Percentiles rank a stretch among this genome's conserved stretches.
Conservation (phyloP, 92 coral and sea anemone genomes). For the Heliopora coerulea region DNA sequence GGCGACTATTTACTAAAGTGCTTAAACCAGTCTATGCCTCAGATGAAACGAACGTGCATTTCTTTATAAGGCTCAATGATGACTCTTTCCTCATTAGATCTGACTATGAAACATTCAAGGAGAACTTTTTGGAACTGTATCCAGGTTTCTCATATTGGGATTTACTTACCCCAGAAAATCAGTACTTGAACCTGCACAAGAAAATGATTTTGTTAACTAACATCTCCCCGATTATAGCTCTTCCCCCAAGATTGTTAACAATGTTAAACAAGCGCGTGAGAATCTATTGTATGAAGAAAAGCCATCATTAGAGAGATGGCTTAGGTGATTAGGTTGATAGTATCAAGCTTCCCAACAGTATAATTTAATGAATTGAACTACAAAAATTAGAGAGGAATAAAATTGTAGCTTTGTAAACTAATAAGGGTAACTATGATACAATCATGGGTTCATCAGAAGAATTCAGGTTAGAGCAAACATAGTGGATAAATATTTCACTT, state of each 20-base stretch:
- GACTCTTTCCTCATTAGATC: too few species aligned
- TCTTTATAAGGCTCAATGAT: too few species aligned
- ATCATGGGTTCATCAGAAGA: too few species aligned
- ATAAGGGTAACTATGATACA: background rate
- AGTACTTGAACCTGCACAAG: conserved; percentile 39
- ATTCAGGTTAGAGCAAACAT: conserved; percentile 28
- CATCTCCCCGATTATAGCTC: conserved; percentile 7
- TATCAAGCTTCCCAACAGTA: conserved; percentile 56
- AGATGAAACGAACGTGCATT: too few species aligned
- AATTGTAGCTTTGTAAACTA: background rate
- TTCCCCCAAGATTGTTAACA: conserved; percentile 7
- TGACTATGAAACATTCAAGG: too few species aligned
- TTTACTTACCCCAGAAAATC: conserved; percentile 52
- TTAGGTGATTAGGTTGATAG: conserved; percentile 36
- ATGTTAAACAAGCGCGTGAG: background rate
- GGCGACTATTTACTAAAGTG: too few species aligned
- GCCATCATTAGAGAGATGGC: conserved; percentile 37
- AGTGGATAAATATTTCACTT: too few species aligned
- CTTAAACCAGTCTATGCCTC: too few species aligned
- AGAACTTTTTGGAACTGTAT: too few species aligned
- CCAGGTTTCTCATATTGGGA: too few species aligned
- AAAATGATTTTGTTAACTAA: conserved; percentile 39
- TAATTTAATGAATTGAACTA: conserved; percentile 44
- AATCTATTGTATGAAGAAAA: background rate
- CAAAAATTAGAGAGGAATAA: conserved; percentile 44